Base-by-base conservation (phyloP, 1,140 invertebrate genomes). In the Achroia grisella region DNA sequence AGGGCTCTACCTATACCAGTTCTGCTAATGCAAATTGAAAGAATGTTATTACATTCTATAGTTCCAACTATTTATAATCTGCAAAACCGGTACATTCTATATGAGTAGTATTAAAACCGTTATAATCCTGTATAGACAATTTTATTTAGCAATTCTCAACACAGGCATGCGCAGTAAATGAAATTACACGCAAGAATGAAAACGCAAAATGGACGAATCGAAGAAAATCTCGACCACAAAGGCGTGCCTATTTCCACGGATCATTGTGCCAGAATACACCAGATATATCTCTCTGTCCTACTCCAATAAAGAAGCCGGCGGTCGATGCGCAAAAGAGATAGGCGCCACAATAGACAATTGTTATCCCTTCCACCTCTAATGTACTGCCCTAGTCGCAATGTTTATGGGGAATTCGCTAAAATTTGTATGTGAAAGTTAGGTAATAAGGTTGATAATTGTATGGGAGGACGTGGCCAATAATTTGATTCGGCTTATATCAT, bases 271-370 rank as follows among this genome's bases (percentile, higher is more conserved):
- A 63, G 69, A 78, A 43, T 27, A 63, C 30, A 54, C 66, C 59
- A 40, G 52, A 28, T 17, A 35, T 53, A 69, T 59, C 53, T n/a
- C 13, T 8, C 52, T 34, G 33, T 71, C 63, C 36, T 51, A 5
- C 23, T 76, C 73, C 50, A 36, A 58, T 71, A 68, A 67, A 73
- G 57, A 61, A 41, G 53, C 60, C 62, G 59, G 33, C 48, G 33
- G 47, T 46, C 62, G 71, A 79, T 71, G 80, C 62, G 74, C 74
- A 80, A 84, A 68, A 78, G 76, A 80, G 77, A 84, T 78, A 78
- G 80, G 56, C 66, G 62, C 65, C 55, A 83, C 77, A 84, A 84
- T 84, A 81, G 80, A 75, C 80, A 69, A 84, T 84, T 84, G 80
- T 84, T 77, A 84, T 80, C 80, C 77, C 80, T 59, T 65, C 79